Conservation (phyloP, 2,888 invertebrate genomes). For the Hymenopus coronatus region DNA sequence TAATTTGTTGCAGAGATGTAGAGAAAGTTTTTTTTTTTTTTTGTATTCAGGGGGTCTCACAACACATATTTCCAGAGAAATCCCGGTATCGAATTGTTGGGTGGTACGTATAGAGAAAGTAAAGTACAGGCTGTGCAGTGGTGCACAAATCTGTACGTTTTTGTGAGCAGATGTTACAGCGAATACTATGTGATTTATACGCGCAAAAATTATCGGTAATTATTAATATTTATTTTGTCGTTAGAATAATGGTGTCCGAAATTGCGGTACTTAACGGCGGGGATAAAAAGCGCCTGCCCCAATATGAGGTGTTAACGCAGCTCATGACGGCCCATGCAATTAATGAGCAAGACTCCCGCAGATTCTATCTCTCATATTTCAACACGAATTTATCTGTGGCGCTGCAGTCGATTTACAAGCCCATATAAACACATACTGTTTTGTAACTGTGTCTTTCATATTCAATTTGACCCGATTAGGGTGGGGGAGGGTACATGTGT, state of each 20-base stretch:
- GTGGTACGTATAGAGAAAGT: too few relatives aligned
- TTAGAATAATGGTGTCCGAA: not conserved
- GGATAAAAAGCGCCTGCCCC: not conserved
- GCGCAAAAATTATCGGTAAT: not conserved
- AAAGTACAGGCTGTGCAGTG: not conserved
- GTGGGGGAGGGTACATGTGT: not conserved
- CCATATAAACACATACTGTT: not conserved
- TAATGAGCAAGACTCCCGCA: not conserved
- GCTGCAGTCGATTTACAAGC: not conserved
- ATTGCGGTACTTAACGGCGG: not conserved
- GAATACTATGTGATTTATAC: not conserved
- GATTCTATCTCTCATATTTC: not conserved
- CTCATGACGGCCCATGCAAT: not conserved
- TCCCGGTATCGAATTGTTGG: too few relatives aligned
- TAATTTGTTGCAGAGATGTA: too few relatives aligned
- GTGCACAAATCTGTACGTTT: not conserved
- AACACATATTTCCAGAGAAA: too few relatives aligned
- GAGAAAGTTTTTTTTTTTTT: too few relatives aligned
- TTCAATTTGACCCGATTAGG: not conserved
- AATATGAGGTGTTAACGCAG: not conserved
- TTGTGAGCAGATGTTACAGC: not conserved
- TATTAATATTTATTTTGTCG: not conserved
- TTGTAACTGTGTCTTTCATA: not conserved
- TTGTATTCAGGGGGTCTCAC: too few relatives aligned
- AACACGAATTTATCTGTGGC: not conserved